Conservation (phyloP, 2,888 invertebrate genomes). For the Eupeodes latifasciatus region DNA sequence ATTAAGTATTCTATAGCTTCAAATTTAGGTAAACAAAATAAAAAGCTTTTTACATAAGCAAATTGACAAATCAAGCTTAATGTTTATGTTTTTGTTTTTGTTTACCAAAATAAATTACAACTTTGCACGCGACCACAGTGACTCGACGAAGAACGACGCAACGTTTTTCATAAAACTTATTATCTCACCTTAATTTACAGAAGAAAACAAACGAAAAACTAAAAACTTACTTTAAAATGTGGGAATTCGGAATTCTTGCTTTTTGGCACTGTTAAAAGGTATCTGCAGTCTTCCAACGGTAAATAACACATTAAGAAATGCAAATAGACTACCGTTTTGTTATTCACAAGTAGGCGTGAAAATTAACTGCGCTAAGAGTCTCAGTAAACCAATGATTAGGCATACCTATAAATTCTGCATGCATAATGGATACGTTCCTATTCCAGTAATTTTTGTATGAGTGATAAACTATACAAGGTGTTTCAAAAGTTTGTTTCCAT, state of each 20-base stretch:
- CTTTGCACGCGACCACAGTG: neutral
- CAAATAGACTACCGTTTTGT: conserved; percentile 4
- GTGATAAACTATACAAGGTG: neutral
- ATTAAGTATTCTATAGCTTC: too few species aligned
- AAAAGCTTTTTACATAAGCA: neutral
- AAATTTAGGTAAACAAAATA: neutral
- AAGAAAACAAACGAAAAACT: neutral
- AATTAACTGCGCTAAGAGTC: neutral
- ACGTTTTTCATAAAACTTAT: neutral
- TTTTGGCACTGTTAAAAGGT: neutral
- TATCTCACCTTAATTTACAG: neutral
- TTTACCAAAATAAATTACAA: conserved; percentile 19
- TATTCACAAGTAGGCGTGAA: conserved; percentile 24
- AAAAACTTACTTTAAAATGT: neutral
- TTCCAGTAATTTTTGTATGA: neutral
- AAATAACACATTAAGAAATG: conserved; percentile 4
- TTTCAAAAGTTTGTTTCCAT: too few species aligned
- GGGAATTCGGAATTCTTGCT: neutral
- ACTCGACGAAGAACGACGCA: neutral
- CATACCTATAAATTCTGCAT: neutral
- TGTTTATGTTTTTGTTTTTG: conserved; percentile 21
- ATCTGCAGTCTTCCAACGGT: too few species aligned
- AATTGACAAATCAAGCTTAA: conserved; percentile 17
- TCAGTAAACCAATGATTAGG: neutral
- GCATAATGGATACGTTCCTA: neutral